Evolutionary conservation across 2,888 invertebrate genomes (phyloP).

Genomic region (Thecocarcelia acutangulata): DNA sequence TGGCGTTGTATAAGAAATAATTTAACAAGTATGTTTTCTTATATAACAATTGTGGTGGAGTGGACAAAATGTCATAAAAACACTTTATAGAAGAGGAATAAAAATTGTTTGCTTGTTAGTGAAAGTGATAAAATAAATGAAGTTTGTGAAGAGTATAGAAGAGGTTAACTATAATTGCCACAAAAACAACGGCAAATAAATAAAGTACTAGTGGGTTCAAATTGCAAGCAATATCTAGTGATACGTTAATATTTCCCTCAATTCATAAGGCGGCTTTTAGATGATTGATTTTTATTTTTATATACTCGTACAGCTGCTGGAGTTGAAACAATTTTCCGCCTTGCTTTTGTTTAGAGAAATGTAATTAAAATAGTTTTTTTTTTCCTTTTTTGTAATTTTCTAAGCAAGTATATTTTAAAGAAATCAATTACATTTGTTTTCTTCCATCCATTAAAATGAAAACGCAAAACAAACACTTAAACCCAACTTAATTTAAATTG

Average conservation of each 20-base stretch:
- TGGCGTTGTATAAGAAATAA: neutral
- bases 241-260: too few relatives aligned
- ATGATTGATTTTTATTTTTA: too few relatives aligned
- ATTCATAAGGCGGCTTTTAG: too few relatives aligned
- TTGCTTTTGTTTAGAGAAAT: too few relatives aligned
- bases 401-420: neutral
- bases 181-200: neutral
- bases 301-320: too few relatives aligned
- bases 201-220: too few relatives aligned
- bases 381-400: neutral
- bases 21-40: conserved; percentile 17
- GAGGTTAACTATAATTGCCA: neutral
- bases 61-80: conserved; percentile 35
- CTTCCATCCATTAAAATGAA: conserved; percentile 1
- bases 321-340: too few relatives aligned
- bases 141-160: neutral
- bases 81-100: neutral
- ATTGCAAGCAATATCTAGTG: too few relatives aligned
- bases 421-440: conserved; percentile 4
- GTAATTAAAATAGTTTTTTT: too few relatives aligned
- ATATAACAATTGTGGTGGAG: neutral
- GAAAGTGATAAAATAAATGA: conserved; percentile 26
- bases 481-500: conserved; percentile 52
- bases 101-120: conserved; percentile 9
- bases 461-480: conserved; percentile 9